Evolutionary conservation across 2,797 vertebrate genomes (phyloP).

Genomic region (Rhinogobio ventralis): DNA sequence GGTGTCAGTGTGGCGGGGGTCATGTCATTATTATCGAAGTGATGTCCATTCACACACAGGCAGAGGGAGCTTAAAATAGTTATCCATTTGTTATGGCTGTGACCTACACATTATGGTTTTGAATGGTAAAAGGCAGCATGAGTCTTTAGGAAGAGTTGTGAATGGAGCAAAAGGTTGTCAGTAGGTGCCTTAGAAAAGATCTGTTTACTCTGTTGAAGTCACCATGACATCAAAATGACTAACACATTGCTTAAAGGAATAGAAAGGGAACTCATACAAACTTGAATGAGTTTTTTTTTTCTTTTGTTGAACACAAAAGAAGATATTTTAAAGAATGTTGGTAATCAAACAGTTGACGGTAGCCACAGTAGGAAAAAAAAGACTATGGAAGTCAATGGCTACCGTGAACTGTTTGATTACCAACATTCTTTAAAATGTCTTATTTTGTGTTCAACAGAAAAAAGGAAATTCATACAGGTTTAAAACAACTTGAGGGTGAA

Average conservation of each 20-base stretch:
- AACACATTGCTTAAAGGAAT: too few relatives aligned
- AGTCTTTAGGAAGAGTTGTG: background rate
- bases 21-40: background rate
- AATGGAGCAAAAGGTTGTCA: background rate
- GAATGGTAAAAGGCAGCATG: background rate
- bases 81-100: background rate
- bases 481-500: too few relatives aligned
- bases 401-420: too few relatives aligned
- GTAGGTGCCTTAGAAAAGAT: background rate
- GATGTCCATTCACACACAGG: background rate
- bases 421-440: too few relatives aligned
- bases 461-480: too few relatives aligned
- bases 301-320: background rate
- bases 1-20: slow-evolving; percentile 19
- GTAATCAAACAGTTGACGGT: background rate
- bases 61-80: background rate
- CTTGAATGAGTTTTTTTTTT: too few relatives aligned
- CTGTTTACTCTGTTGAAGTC: background rate
- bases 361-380: too few relatives aligned
- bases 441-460: too few relatives aligned
- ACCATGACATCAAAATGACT: too few relatives aligned
- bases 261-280: too few relatives aligned
- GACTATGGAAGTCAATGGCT: too few relatives aligned
- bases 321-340: background rate
- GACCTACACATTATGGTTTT: background rate